Conservation (phyloP, 2,797 vertebrate species). For the Enteromius unitaeniatus region DNA sequence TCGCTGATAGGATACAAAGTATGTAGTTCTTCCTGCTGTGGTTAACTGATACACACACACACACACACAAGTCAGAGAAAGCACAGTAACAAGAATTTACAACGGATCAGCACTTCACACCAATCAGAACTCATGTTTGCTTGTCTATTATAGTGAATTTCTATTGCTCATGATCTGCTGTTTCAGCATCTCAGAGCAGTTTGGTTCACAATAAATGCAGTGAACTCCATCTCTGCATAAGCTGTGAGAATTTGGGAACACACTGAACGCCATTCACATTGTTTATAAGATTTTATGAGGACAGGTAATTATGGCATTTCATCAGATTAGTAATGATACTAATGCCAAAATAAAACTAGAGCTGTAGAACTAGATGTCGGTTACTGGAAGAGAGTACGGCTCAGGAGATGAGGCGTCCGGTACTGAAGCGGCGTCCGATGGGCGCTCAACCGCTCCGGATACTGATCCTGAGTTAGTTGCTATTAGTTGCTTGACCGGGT, state of each 20-base stretch:
- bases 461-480: too few relatives aligned
- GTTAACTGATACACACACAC: slow-evolving; percentile 82
- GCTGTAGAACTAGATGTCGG: too few relatives aligned
- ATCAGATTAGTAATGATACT: background rate
- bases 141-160: slow-evolving; percentile 4
- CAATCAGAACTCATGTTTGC: slow-evolving; percentile 3
- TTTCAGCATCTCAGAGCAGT: background rate
- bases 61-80: slow-evolving; percentile 23
- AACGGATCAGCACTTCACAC: slow-evolving; percentile 16
- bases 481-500: too few relatives aligned
- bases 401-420: too few relatives aligned
- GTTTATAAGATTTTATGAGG: background rate
- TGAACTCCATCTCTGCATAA: background rate
- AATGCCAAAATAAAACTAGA: background rate
- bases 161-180: background rate
- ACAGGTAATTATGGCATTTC: background rate
- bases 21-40: slow-evolving; percentile 90
- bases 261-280: background rate
- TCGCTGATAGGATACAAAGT: slow-evolving; percentile 94
- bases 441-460: too few relatives aligned
- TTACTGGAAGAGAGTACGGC: too few relatives aligned
- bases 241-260: background rate
- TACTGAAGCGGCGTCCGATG: too few relatives aligned
- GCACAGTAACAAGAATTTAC: slow-evolving; percentile 21
- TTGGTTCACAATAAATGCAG: background rate